Evolutionary conservation across 2,888 invertebrate species (phyloP), one percentile per base, ranked within the genome.

Genomic region (Lasioglossum malachurum): DNA sequence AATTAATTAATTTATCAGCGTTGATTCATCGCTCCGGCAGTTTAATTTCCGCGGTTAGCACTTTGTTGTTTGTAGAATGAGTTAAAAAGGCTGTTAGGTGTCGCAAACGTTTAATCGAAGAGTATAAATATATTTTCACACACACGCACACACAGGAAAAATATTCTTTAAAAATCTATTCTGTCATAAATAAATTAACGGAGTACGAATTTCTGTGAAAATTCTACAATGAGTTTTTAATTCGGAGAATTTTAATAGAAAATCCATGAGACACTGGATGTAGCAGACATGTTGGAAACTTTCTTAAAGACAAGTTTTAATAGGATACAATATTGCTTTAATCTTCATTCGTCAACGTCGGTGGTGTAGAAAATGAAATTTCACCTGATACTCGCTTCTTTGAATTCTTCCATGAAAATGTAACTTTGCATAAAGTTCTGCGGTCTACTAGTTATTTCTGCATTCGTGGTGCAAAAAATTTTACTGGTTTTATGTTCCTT

Each of bases 71-170:
- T 16, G 64, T 31, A 0, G 7, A 31, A 31, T 2, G 2, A 16
- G 64, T 31, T 64, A 16, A 64, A 64, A 31, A 14, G 64, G 16
- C 27, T 27, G 64, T 64, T 16, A 31, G 31, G 0, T 4, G 57
- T 57, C n/a, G 57, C 10, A 23, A 53, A 53, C 53, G 2, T 23
- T 7, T 23, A 53, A 53, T 53, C 53, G 0, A 8, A 8, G 2
- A 8, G 0, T 8, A 0, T 0, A 49, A 23, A 19, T 8, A 8
- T 8, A 19, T 2, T 49, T 7, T 10, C 0, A n/a, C n/a, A n/a
- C n/a, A n/a, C n/a, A n/a, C n/a, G n/a, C n/a, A n/a, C n/a, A n/a
- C n/a, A n/a, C n/a, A 23, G 2, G 0, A 0, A 23, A 53, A 23
- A 1, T 19, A 19, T 19, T 49, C 46, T 16, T 7, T 4, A 49